These are phyloP conservation scores for Nanger granti DNA, from an alignment of 2,113 vertebrate species.

Conservation along the genomic window DNA sequence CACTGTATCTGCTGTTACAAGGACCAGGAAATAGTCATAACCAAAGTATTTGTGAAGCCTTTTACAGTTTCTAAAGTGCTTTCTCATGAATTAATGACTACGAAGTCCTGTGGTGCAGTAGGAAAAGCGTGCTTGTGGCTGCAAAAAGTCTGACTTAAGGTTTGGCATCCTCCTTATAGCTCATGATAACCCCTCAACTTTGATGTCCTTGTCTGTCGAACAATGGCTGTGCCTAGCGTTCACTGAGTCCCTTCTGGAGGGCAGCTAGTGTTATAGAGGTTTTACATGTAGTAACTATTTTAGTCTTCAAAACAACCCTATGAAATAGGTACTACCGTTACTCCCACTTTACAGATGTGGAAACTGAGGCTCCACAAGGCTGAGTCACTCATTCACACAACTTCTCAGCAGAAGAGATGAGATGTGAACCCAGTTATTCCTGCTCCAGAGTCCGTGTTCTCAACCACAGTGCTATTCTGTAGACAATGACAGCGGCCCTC, in stretches of 20 bases:
- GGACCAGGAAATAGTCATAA: background rate
- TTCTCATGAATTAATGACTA: background rate
- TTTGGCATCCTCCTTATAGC: too few relatives aligned
- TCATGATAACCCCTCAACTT: background rate
- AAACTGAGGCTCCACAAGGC: background rate
- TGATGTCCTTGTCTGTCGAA: background rate
- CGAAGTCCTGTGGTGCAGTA: fast-evolving
- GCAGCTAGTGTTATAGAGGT: background rate
- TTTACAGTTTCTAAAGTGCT: background rate
- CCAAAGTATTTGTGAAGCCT: background rate
- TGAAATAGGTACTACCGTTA: background rate
- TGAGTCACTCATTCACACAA: background rate
- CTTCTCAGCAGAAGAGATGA: background rate
- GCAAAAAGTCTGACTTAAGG: background rate
- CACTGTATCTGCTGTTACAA: background rate
- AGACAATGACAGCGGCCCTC: background rate
- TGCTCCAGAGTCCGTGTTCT: background rate
- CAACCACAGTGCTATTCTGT: background rate
- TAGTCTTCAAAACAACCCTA: background rate
- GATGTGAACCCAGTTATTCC: background rate
- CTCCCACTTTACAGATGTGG: background rate
- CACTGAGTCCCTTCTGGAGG: background rate
- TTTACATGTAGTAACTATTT: background rate
- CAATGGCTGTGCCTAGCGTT: background rate
- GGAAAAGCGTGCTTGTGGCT: background rate